Conservation (phyloP, 2,113 vertebrate genomes). For the Panthera tigris region DNA sequence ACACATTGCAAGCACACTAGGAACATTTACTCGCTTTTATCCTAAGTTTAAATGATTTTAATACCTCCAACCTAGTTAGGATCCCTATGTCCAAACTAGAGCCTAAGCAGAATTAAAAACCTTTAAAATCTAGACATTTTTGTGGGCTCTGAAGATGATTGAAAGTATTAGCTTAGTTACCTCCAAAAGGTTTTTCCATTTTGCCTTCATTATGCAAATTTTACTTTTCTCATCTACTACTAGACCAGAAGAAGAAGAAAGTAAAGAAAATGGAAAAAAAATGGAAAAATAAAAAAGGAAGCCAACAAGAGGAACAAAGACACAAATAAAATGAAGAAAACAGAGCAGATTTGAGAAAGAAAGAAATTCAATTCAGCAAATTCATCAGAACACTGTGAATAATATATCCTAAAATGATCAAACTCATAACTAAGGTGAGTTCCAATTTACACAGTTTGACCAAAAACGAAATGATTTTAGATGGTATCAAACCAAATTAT, state of each 20-base stretch:
- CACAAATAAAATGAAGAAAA: not conserved
- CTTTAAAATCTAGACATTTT: conserved; percentile 71
- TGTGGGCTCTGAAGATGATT: not conserved
- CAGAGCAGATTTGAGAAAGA: conserved; percentile 33
- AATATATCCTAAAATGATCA: conserved; percentile 58
- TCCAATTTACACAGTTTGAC: conserved; percentile 77
- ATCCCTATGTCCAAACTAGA: conserved; percentile 53
- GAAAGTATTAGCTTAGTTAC: conserved; percentile 56
- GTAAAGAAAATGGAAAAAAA: not conserved
- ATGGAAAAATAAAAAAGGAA: not conserved
- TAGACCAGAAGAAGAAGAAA: conserved; percentile 13
- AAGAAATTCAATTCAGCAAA: not conserved
- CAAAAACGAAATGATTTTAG: conserved; percentile 63
- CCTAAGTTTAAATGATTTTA: conserved; percentile 70
- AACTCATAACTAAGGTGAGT: conserved; percentile 38
- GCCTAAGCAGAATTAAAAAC: conserved; percentile 54
- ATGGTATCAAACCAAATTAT: conserved; percentile 61
- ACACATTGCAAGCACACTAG: not conserved
- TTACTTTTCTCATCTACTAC: not conserved
- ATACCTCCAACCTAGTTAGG: conserved; percentile 31
- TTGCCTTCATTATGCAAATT: not conserved
- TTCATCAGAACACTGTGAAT: conserved; percentile 10
- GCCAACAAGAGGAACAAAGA: not conserved
- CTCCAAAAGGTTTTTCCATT: not conserved
- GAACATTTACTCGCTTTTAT: conserved; percentile 51